Evolutionary conservation across 2,113 vertebrate genomes (phyloP).

Genomic region (Lethenteron camtschaticum): DNA sequence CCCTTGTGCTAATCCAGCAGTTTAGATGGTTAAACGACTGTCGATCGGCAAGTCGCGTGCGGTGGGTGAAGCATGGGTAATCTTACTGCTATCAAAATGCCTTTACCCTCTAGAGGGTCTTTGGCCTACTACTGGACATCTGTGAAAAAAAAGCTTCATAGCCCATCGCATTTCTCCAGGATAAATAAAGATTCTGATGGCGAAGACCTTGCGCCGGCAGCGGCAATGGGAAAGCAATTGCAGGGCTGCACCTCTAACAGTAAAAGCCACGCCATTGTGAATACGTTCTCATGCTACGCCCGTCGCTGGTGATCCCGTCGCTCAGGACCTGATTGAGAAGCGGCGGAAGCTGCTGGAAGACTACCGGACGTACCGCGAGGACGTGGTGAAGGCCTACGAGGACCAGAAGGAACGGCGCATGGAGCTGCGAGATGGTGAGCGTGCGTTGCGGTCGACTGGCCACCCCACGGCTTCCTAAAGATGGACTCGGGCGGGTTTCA

Average conservation of each 20-base stretch:
- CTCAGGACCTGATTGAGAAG: constrained; percentile 71
- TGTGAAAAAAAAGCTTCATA: no score
- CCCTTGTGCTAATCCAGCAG: no score
- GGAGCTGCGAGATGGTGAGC: constrained; percentile 61
- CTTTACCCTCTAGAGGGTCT: no score
- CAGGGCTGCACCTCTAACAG: not conserved
- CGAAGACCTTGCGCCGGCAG: not conserved
- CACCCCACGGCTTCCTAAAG: not conserved
- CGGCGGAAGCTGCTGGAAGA: constrained; percentile 88
- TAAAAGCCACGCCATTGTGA: not conserved
- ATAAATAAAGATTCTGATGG: constrained; percentile 1
- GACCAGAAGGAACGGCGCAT: constrained; percentile 59
- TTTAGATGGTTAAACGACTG: no score
- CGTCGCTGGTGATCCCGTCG: not conserved
- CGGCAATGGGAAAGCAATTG: not conserved
- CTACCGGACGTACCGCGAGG: constrained; percentile 58
- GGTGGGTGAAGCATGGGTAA: no score
- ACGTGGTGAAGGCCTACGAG: constrained; percentile 34
- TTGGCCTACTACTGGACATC: no score
- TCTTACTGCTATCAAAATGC: no score
- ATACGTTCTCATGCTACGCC: not conserved
- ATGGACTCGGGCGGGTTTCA: not conserved
- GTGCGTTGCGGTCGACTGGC: not conserved
- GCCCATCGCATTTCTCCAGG: not conserved
- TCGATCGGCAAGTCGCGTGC: no score